A percentile compares a stretch with the other conserved stretches of the same genome.
Evolutionary conservation across 35 echinoderm and acorn worm genomes (phyloP).

Genomic region (Eucidaris tribuloides): DNA sequence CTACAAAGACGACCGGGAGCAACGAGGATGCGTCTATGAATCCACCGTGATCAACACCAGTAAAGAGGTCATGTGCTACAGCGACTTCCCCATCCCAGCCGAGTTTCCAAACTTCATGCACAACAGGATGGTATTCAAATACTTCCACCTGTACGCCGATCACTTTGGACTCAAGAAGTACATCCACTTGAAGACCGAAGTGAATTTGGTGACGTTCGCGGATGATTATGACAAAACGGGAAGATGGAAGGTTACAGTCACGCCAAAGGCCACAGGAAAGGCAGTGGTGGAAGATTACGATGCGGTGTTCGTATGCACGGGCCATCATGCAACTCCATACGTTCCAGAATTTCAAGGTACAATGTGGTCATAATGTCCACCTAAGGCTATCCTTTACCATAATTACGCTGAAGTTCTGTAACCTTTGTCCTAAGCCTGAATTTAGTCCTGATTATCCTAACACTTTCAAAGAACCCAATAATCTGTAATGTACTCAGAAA

Average conservation of each 20-base stretch:
- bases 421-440: no score
- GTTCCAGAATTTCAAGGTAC: slow-evolving; percentile 54
- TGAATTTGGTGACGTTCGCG: slow-evolving; percentile 38
- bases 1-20: slow-evolving; percentile 57
- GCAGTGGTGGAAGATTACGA: slow-evolving; percentile 52
- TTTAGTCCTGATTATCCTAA: no score
- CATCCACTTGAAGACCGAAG: slow-evolving; percentile 51
- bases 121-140: slow-evolving; percentile 67
- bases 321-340: slow-evolving; percentile 65
- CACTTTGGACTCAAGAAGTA: slow-evolving; percentile 59
- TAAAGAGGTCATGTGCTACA: slow-evolving; percentile 86
- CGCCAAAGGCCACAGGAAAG: slow-evolving; percentile 4
- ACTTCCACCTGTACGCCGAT: slow-evolving; percentile 65
- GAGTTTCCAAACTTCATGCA: slow-evolving; percentile 96
- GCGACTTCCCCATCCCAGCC: slow-evolving; percentile 79
- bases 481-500: no score
- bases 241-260: slow-evolving; percentile 46
- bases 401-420: no score
- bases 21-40: slow-evolving; percentile 65
- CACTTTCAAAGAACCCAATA: no score
- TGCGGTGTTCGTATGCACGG: slow-evolving; percentile 68
- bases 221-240: slow-evolving; percentile 66
- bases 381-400: no score
- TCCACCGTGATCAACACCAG: slow-evolving; percentile 87
- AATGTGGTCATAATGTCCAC: no score